Evolutionary conservation across 2,888 invertebrate genomes (phyloP).

Genomic region (Drosophila demipolita): DNA sequence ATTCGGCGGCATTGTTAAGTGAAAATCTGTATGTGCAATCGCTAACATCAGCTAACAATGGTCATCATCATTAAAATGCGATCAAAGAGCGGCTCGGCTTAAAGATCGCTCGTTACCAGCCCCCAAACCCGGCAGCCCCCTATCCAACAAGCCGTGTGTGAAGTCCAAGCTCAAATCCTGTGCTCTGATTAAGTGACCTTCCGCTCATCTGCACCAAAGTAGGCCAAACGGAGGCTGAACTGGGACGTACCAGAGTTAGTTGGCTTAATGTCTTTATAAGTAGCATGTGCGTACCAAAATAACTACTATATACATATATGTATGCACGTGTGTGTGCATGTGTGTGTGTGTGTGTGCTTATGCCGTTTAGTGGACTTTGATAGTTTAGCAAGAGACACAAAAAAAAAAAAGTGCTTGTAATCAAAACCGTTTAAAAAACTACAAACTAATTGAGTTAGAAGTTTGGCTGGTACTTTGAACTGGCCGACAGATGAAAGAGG

Average conservation of each 20-base stretch:
- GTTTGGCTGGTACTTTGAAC: slow-evolving; percentile 72
- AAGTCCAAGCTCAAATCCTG: slow-evolving; percentile 32
- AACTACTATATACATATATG: slow-evolving; percentile 6
- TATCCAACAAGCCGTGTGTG: neutral
- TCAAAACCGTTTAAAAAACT: slow-evolving; percentile 81
- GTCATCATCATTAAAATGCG: slow-evolving; percentile 85
- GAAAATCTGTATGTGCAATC: slow-evolving; percentile 82
- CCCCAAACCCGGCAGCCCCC: neutral
- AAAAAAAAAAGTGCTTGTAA: slow-evolving; percentile 73
- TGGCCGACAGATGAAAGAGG: slow-evolving; percentile 69
- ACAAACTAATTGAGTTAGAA: slow-evolving; percentile 81
- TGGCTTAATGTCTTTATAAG: slow-evolving; percentile 79
- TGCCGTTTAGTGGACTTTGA: slow-evolving; percentile 1
- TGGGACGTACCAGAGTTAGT: slow-evolving; percentile 48
- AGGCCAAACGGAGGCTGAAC: slow-evolving; percentile 64
- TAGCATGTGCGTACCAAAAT: slow-evolving; percentile 50
- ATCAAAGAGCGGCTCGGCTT: slow-evolving; percentile 77
- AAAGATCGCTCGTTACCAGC: slow-evolving; percentile 37
- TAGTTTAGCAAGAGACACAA: slow-evolving; percentile 12
- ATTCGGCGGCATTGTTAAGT: slow-evolving; percentile 75
- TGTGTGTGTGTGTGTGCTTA: slow-evolving; percentile 8
- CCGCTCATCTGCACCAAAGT: slow-evolving; percentile 46
- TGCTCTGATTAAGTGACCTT: slow-evolving; percentile 76
- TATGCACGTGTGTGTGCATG: neutral
- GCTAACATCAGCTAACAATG: slow-evolving; percentile 84